These are phyloP conservation scores for Capricornis sumatraensis DNA, from an alignment of 2,113 vertebrate species.

Conservation along the genomic window DNA sequence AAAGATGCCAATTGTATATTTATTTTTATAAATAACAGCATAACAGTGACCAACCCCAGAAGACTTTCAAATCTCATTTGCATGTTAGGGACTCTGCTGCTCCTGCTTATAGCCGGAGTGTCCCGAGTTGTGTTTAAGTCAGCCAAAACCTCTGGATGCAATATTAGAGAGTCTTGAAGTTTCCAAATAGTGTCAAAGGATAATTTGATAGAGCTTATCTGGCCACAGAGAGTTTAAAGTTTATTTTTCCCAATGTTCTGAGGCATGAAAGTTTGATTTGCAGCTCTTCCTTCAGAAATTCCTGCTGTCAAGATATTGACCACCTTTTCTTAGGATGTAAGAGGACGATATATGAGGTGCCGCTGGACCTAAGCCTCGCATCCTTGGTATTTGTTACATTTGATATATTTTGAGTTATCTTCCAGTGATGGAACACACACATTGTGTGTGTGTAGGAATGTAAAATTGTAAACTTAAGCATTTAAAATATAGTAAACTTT, in stretches of 20 bases:
- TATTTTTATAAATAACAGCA: neutral
- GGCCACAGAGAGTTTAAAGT: neutral
- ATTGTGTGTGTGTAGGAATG: neutral
- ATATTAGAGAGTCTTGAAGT: neutral
- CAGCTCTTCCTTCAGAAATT: neutral
- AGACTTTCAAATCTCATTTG: neutral
- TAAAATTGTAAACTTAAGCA: neutral
- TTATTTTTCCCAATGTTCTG: accelerated
- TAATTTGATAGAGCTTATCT: neutral
- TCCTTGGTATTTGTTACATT: neutral
- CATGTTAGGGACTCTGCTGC: too few relatives aligned
- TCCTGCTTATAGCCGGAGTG: accelerated
- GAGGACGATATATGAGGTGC: neutral
- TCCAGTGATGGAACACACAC: neutral
- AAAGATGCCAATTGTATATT: too few relatives aligned
- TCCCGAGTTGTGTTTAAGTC: too few relatives aligned
- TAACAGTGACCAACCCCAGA: accelerated
- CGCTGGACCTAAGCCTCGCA: accelerated
- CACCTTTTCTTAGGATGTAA: neutral
- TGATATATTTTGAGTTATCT: neutral
- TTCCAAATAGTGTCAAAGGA: accelerated
- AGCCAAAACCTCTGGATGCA: too few relatives aligned
- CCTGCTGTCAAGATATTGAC: too few relatives aligned
- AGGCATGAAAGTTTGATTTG: neutral
- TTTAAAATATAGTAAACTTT: neutral